Conservation (phyloP, 1,140 invertebrate species). For the Trichonephila clavata region DNA sequence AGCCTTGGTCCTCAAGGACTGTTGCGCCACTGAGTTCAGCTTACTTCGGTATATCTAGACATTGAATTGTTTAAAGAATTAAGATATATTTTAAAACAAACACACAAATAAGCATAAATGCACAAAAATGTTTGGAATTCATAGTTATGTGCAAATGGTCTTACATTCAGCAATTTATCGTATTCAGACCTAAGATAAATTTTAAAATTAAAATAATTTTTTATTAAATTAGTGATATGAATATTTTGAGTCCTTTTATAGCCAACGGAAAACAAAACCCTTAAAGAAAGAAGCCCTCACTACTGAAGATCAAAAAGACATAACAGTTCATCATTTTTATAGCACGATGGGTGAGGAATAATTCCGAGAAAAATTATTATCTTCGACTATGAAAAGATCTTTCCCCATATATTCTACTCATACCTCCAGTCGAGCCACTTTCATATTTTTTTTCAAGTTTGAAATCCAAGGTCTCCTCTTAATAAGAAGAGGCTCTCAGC, state of each 20-base stretch:
- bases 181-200: too few relatives aligned
- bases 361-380: conserved; percentile 13
- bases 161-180: too few relatives aligned
- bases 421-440: conserved; percentile 2
- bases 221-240: neutral
- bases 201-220: neutral
- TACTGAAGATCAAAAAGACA: conserved; percentile 11
- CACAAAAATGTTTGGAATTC: too few relatives aligned
- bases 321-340: conserved; percentile 64
- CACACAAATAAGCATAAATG: too few relatives aligned
- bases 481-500: conserved; percentile 71
- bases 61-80: too few relatives aligned
- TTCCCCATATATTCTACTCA: conserved; percentile 39
- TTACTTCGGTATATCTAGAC: too few relatives aligned
- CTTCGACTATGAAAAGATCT: conserved; percentile 25
- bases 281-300: neutral
- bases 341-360: conserved; percentile 5
- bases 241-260: neutral
- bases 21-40: too few relatives aligned
- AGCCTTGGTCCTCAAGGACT: too few relatives aligned
- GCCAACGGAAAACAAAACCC: neutral
- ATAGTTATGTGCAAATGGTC: too few relatives aligned
- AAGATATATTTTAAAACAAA: too few relatives aligned
- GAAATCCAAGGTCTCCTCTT: conserved; percentile 45
- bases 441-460: conserved; percentile 46